Evolutionary conservation across 2,113 vertebrate genomes (phyloP).

Genomic region (Pica pica): DNA sequence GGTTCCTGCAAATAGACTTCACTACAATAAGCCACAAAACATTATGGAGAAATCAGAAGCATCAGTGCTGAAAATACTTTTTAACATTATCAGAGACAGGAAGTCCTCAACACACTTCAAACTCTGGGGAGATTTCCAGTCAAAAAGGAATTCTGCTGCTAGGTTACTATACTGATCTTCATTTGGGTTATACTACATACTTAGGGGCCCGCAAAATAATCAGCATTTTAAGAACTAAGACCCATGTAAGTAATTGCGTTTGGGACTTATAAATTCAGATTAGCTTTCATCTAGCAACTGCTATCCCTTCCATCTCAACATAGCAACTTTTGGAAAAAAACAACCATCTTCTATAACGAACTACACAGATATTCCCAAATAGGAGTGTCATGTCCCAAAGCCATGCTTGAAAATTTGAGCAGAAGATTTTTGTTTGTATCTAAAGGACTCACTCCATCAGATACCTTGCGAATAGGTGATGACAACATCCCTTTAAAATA

Average conservation of each 20-base stretch:
- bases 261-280: background rate
- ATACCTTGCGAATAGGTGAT: background rate
- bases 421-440: background rate
- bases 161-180: background rate
- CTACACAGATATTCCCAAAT: background rate
- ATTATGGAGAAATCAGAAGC: background rate
- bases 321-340: background rate
- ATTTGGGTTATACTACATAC: background rate
- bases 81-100: background rate
- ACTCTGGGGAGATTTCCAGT: background rate
- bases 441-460: background rate
- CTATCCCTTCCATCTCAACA: background rate
- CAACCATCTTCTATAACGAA: fast-evolving
- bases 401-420: background rate
- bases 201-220: background rate
- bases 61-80: background rate
- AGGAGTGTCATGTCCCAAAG: background rate
- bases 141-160: background rate
- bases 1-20: background rate
- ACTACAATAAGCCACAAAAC: background rate
- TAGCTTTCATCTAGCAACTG: background rate
- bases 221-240: background rate
- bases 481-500: background rate
- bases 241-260: background rate
- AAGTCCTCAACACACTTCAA: background rate